Percentiles rank a stretch among this genome's conserved stretches.
Conservation (phyloP, 1,140 invertebrate genomes). For the Tigriopus japonicus region DNA sequence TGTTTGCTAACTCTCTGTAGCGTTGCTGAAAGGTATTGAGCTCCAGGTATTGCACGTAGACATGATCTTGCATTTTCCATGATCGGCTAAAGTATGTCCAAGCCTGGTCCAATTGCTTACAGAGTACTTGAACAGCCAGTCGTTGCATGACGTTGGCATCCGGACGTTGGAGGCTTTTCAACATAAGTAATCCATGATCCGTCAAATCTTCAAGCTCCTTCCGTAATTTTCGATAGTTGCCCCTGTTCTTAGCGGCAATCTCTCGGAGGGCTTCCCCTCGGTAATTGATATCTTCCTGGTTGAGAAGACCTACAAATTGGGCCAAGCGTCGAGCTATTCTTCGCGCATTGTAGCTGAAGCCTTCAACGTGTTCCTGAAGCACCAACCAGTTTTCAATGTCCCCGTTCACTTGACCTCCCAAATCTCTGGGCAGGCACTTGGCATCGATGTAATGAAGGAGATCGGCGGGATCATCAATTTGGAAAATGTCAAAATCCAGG, state of each 20-base stretch:
- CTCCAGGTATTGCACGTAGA: constrained; percentile 12
- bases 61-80: constrained; percentile 12
- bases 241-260: constrained; percentile 2
- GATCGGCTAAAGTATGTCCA: constrained; percentile 13
- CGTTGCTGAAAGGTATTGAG: constrained; percentile 1
- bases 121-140: constrained; percentile 11
- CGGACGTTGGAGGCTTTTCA: constrained; percentile 6
- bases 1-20: neutral
- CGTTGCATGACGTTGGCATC: constrained; percentile 12
- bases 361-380: constrained; percentile 13
- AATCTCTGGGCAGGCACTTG: neutral
- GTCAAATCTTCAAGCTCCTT: constrained; percentile 8
- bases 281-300: neutral
- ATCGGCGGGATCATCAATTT: constrained; percentile 1
- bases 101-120: constrained; percentile 11
- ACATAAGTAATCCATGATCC: constrained; percentile 6
- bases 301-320: constrained; percentile 8
- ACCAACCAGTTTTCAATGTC: constrained; percentile 9
- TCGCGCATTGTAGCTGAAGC: constrained; percentile 3
- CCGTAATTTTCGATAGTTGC: neutral
- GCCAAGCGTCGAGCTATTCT: constrained; percentile 1
- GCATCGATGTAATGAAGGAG: constrained; percentile 7
- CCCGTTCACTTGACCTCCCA: neutral
- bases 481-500: constrained; percentile 10
- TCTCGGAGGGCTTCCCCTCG: constrained; percentile 6